Conservation (phyloP, 2,797 vertebrate genomes). For the Streptopelia turtur region DNA sequence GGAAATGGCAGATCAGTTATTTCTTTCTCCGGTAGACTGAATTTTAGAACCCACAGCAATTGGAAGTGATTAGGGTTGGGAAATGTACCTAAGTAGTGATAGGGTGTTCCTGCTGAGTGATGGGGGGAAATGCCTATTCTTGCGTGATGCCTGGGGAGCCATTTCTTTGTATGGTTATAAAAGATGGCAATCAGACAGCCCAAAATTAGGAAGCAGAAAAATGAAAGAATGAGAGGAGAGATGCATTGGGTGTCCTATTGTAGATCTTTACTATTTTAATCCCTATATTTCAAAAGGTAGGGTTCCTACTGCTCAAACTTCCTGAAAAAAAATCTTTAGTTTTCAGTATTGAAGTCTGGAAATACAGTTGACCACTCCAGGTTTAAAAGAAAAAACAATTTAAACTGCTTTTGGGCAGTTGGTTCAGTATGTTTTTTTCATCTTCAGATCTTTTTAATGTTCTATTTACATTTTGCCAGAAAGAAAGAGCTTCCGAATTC, state of each 20-base stretch:
- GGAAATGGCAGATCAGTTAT: conserved; percentile 10
- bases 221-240: neutral
- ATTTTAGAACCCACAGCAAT: neutral
- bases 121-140: neutral
- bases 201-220: neutral
- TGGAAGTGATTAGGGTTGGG: conserved; percentile 21
- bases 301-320: neutral
- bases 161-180: neutral
- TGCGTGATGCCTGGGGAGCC: neutral
- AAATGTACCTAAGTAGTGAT: neutral
- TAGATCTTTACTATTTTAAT: neutral
- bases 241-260: neutral
- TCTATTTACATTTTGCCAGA: neutral
- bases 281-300: neutral
- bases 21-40: conserved; percentile 9
- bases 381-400: neutral
- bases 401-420: neutral
- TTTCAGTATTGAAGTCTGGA: neutral
- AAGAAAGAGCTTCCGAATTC: neutral
- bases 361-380: neutral
- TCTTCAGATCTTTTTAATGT: neutral
- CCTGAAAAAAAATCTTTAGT: neutral
- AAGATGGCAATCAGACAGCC: neutral
- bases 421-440: neutral
- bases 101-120: conserved; percentile 5